Conservation (phyloP, 92 coral and sea anemone species). For the Porites evermanni region DNA sequence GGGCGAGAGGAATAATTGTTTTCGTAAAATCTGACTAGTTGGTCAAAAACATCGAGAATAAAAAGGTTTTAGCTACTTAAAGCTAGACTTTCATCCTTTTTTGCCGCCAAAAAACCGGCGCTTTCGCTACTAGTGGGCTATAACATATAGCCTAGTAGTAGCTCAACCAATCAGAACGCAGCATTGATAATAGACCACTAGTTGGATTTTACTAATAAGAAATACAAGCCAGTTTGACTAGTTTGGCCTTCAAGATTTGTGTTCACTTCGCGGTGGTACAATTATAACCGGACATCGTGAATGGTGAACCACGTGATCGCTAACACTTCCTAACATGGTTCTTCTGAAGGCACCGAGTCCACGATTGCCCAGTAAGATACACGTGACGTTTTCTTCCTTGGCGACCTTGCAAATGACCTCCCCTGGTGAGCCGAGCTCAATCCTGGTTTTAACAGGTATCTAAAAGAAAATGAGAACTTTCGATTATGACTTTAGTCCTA, state of each 20-base stretch:
- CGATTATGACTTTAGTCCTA: neutral
- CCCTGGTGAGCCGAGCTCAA: conserved; percentile 76
- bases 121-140: too few relatives aligned
- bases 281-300: conserved; percentile 83
- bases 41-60: too few relatives aligned
- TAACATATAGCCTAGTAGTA: too few relatives aligned
- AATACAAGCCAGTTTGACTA: neutral
- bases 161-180: too few relatives aligned
- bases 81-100: too few relatives aligned
- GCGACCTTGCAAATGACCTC: conserved; percentile 80
- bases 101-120: too few relatives aligned
- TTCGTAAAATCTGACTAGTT: too few relatives aligned
- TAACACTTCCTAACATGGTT: conserved; percentile 93
- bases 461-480: neutral
- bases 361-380: conserved; percentile 89
- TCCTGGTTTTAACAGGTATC: conserved; percentile 48
- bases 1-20: too few relatives aligned
- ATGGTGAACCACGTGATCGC: conserved; percentile 84
- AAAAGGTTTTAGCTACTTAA: too few relatives aligned
- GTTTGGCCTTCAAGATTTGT: conserved; percentile 1
- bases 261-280: conserved; percentile 78
- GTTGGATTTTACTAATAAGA: too few relatives aligned
- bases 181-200: too few relatives aligned
- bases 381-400: conserved; percentile 70
- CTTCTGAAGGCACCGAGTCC: conserved; percentile 91